Evolutionary conservation across 2,888 invertebrate species (phyloP).

Genomic region (Oscheius sp.): DNA sequence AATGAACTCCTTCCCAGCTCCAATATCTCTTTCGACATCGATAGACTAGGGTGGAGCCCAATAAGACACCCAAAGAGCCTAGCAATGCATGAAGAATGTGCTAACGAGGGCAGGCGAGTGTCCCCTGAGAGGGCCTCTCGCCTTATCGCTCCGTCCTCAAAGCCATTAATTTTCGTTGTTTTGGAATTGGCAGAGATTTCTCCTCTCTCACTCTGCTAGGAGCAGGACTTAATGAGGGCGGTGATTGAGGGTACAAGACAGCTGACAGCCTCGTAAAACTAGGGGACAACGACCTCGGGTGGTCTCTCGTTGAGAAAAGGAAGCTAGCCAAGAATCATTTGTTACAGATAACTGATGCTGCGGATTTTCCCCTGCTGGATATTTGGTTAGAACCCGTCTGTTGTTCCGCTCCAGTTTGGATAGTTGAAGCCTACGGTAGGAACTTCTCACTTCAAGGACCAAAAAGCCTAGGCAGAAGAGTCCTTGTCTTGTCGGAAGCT

Average conservation of each 20-base stretch:
- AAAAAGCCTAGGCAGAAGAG: conserved; percentile 36
- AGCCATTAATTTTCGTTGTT: conserved; percentile 10
- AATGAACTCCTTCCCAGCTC: too few species aligned
- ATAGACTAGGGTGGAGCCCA: too few species aligned
- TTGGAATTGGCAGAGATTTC: neutral
- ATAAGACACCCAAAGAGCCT: too few species aligned
- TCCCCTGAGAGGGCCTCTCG: neutral
- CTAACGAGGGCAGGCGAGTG: conserved; percentile 17
- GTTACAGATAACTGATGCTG: conserved; percentile 62
- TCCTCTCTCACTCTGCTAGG: too few species aligned
- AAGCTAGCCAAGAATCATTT: neutral
- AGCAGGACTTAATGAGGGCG: conserved; percentile 1
- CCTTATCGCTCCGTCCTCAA: neutral
- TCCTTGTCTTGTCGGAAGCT: conserved; percentile 41
- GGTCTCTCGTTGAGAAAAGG: neutral
- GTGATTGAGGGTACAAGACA: conserved; percentile 12
- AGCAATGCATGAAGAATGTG: conserved; percentile 29
- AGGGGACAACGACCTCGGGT: neutral
- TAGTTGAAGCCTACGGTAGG: conserved; percentile 47
- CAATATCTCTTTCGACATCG: too few species aligned
- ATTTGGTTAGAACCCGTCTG: conserved; percentile 63
- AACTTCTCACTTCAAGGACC: neutral
- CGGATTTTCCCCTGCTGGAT: conserved; percentile 63
- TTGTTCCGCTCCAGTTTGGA: conserved; percentile 50
- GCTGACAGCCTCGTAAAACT: neutral